These are phyloP conservation scores for Lasioglossum vierecki DNA, from an alignment of 2,888 invertebrate genomes.

Conservation along the genomic window DNA sequence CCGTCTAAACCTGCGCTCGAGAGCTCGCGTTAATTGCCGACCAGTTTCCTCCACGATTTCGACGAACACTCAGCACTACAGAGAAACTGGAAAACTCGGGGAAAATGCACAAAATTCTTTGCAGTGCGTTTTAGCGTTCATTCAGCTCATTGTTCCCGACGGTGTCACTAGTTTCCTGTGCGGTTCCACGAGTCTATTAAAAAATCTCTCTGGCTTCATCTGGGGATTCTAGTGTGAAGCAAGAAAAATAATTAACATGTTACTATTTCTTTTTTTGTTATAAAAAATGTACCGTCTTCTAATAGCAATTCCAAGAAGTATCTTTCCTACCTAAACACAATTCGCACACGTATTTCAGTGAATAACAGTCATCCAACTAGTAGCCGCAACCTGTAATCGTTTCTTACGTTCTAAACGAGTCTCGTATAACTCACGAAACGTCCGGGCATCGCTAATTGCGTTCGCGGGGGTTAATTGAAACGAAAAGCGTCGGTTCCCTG, in stretches of 20 bases:
- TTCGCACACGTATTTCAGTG: neutral
- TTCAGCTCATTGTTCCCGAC: neutral
- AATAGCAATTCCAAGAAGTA: neutral
- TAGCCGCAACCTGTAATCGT: neutral
- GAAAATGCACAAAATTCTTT: neutral
- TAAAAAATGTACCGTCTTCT: neutral
- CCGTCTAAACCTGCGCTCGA: neutral
- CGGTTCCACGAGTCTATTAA: neutral
- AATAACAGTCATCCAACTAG: neutral
- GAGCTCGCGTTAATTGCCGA: neutral
- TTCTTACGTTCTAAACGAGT: neutral
- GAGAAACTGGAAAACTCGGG: neutral
- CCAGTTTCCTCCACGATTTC: neutral
- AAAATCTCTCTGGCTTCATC: neutral
- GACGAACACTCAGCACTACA: neutral
- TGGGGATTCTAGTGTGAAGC: neutral
- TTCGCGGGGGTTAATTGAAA: slow-evolving; percentile 17
- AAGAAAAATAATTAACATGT: neutral
- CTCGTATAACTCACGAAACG: neutral
- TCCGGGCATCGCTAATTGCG: slow-evolving; percentile 1
- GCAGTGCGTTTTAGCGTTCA: neutral
- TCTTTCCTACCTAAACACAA: neutral
- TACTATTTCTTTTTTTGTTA: neutral
- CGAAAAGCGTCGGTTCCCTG: neutral
- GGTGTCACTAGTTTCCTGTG: neutral